Percentiles rank a stretch among this genome's conserved stretches.
phyloP scores from a whole-genome alignment of 2,797 vertebrate genomes.

The Catharus ustulatus region DNA sequence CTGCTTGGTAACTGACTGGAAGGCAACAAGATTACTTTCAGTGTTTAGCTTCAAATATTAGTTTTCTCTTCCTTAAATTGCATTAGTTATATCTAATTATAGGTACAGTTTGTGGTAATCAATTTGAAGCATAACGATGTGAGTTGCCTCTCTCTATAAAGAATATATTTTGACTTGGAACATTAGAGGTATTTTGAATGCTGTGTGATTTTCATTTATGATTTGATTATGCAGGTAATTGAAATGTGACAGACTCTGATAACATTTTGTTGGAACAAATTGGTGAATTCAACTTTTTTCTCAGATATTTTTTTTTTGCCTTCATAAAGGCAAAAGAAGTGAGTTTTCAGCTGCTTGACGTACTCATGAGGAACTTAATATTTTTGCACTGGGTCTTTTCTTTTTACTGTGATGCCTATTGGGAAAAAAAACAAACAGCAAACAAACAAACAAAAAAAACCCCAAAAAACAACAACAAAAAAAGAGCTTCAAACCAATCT shows the following conservation, averaged over 20 bases:
- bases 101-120: conserved; percentile 49
- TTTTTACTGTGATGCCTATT: neutral
- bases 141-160: conserved; percentile 30
- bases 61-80: conserved; percentile 37
- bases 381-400: neutral
- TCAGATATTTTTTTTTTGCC: neutral
- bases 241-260: conserved; percentile 43
- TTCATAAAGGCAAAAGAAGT: neutral
- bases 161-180: conserved; percentile 48
- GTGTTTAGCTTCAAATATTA: conserved; percentile 54
- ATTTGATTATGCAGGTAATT: conserved; percentile 59
- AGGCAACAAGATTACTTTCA: conserved; percentile 35
- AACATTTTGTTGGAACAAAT: conserved; percentile 50
- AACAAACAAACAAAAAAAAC: too few relatives aligned
- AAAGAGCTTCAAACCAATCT: neutral
- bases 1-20: conserved; percentile 44
- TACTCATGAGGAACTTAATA: neutral
- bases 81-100: conserved; percentile 60
- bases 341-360: neutral
- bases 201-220: conserved; percentile 56
- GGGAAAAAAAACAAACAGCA: neutral
- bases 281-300: conserved; percentile 13
- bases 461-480: neutral
- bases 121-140: conserved; percentile 16
- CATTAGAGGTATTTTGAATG: conserved; percentile 18